Percentiles rank a stretch among this genome's conserved stretches.
Evolutionary conservation across 2,797 vertebrate genomes (phyloP).

Genomic region (Enteromius thamalakanensis): DNA sequence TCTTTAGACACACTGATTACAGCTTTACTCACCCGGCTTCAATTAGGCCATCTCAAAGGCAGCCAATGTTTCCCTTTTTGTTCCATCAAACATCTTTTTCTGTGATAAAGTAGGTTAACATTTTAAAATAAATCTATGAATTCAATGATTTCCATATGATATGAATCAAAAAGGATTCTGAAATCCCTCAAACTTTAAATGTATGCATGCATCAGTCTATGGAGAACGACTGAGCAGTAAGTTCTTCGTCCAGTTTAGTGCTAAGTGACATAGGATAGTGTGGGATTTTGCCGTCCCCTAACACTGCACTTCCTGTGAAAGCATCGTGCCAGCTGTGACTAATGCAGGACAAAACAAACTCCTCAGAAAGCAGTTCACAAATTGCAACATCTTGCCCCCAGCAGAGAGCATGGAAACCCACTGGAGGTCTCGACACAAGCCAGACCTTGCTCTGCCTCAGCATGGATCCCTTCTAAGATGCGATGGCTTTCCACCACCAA

Average conservation of each 20-base stretch:
- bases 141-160: neutral
- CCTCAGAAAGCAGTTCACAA: conserved; percentile 38
- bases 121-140: neutral
- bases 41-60: conserved; percentile 58
- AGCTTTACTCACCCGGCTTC: conserved; percentile 57
- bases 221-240: neutral
- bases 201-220: neutral
- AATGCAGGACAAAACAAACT: conserved; percentile 44
- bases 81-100: neutral
- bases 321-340: conserved; percentile 39
- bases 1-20: conserved; percentile 58
- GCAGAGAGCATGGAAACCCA: conserved; percentile 45
- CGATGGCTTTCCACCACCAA: conserved; percentile 30
- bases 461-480: conserved; percentile 37
- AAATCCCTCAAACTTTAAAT: neutral
- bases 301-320: conserved; percentile 39
- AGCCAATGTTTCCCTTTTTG: conserved; percentile 48
- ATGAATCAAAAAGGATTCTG: neutral
- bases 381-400: conserved; percentile 59
- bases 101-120: neutral
- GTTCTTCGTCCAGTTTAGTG: neutral
- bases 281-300: neutral
- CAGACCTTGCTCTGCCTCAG: conserved; percentile 22
- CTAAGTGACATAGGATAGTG: neutral
- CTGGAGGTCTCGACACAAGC: conserved; percentile 46